A percentile compares a stretch with the other conserved stretches of the same genome.
Conservation (phyloP, 2,888 invertebrate genomes). For the Melangyna quadrimaculata region DNA sequence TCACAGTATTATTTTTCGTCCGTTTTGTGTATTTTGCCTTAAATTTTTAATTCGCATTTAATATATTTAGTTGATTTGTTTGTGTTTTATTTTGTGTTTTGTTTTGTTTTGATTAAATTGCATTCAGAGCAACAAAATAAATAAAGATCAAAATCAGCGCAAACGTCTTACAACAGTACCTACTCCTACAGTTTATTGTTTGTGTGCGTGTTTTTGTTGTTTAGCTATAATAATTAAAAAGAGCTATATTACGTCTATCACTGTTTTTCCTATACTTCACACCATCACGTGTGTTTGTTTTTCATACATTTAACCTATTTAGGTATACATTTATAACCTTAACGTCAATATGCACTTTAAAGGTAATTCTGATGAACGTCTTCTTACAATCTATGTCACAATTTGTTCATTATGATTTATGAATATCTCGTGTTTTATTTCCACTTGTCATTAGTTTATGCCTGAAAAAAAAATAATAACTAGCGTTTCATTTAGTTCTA, state of each 20-base stretch:
- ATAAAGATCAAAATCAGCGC: neutral
- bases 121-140: slow-evolving; percentile 44
- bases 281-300: neutral
- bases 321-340: neutral
- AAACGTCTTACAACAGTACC: slow-evolving; percentile 9
- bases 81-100: neutral
- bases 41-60: neutral
- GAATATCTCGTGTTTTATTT: too few species aligned
- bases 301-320: neutral
- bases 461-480: too few species aligned
- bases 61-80: neutral
- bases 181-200: slow-evolving; percentile 2
- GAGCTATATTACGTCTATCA: neutral
- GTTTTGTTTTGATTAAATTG: slow-evolving; percentile 24
- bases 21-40: neutral
- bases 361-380: neutral
- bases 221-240: neutral
- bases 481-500: too few species aligned
- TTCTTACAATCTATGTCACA: neutral
- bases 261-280: neutral
- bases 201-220: slow-evolving; percentile 29
- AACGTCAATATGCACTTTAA: neutral
- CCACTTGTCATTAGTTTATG: neutral
- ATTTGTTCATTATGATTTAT: neutral
- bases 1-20: neutral